Conservation (phyloP, 53 echinoderm and acorn worm genomes). For the Astropecten irregularis region DNA sequence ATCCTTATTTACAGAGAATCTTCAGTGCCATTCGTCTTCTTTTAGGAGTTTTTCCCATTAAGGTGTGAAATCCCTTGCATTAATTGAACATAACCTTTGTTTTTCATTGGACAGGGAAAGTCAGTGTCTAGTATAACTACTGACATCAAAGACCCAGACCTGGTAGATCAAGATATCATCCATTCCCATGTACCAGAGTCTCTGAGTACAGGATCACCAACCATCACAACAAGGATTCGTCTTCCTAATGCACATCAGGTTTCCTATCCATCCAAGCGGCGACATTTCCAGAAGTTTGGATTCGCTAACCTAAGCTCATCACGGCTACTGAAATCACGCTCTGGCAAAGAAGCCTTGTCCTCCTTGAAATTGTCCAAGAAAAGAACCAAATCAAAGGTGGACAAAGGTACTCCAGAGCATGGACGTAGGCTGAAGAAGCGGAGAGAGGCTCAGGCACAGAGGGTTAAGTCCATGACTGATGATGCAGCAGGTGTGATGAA, state of each 20-base stretch:
- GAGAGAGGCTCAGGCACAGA: neutral
- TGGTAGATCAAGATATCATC: neutral
- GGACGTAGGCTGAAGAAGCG: no score
- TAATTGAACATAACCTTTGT: no score
- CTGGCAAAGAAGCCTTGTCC: constrained; percentile 1
- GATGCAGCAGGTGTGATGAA: neutral
- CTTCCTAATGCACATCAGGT: neutral
- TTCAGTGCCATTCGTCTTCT: no score
- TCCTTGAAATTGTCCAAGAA: neutral
- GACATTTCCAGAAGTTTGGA: constrained; percentile 35
- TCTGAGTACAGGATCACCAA: constrained; percentile 48
- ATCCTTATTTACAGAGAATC: no score
- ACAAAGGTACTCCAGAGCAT: neutral
- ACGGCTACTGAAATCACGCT: constrained; percentile 21
- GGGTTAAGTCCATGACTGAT: neutral
- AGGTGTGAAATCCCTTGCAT: no score
- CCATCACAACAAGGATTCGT: neutral
- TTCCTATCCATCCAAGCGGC: constrained; percentile 1
- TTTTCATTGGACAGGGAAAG: neutral
- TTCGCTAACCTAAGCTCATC: constrained; percentile 41
- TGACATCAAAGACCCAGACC: neutral
- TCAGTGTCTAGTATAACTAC: neutral
- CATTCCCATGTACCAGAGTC: constrained; percentile 43
- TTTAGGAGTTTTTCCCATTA: no score
- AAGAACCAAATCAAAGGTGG: neutral